A percentile compares a stretch with the other conserved stretches of the same genome.
phyloP scores from a whole-genome alignment of 1,140 invertebrate genomes.

The Laupala kohalensis region DNA sequence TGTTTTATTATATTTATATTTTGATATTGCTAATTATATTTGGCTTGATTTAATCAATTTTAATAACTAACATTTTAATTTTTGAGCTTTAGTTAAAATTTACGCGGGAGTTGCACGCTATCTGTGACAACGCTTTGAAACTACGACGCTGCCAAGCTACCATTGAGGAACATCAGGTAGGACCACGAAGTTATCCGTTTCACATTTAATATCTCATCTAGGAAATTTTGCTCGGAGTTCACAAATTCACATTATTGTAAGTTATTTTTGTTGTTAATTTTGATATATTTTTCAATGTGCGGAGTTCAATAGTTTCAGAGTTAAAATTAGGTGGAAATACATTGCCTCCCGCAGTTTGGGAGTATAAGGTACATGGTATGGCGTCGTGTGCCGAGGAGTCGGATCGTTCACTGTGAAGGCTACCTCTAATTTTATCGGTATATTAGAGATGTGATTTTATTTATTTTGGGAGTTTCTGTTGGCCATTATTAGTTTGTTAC shows the following conservation, averaged over 20 bases:
- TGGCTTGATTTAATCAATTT: neutral
- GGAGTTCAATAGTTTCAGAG: neutral
- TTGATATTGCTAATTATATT: neutral
- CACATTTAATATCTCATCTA: slow-evolving; percentile 2
- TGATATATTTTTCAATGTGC: slow-evolving; percentile 5
- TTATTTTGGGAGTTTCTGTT: slow-evolving; percentile 8
- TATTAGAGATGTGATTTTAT: slow-evolving; percentile 5
- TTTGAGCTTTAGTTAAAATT: neutral
- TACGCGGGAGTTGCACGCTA: slow-evolving; percentile 11
- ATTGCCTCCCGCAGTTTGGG: neutral
- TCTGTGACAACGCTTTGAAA: slow-evolving; percentile 13
- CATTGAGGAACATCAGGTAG: neutral
- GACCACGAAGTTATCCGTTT: neutral
- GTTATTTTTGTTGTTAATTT: slow-evolving; percentile 12
- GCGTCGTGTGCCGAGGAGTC: slow-evolving; percentile 11
- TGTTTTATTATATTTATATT: neutral
- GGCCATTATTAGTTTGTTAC: neutral
- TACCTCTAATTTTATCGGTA: neutral
- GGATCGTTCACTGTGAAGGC: slow-evolving; percentile 3
- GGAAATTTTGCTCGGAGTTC: slow-evolving; percentile 4
- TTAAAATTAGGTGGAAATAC: slow-evolving; percentile 5
- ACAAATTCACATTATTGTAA: slow-evolving; percentile 3
- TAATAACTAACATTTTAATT: slow-evolving; percentile 3
- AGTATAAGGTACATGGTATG: slow-evolving; percentile 7
- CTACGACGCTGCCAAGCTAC: slow-evolving; percentile 12